Evolutionary conservation across 2,888 invertebrate genomes (phyloP), one percentile per base, ranked within the genome.

Genomic region (Linhomoeus sp.): DNA sequence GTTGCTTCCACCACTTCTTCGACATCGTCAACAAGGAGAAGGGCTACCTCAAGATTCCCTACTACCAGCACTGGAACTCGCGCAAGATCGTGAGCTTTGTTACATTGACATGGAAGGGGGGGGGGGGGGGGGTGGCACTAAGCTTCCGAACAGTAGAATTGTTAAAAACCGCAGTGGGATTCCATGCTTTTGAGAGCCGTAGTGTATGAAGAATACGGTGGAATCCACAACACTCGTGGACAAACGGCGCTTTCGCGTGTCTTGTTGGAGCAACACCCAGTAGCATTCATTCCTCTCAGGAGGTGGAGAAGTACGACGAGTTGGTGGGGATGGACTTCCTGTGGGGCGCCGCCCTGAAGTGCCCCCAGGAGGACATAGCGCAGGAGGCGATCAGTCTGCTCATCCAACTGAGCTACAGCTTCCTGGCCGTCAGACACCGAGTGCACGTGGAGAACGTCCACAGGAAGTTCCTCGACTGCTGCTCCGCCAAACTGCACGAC

Each of bases 1-100:
- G 50, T 20, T 71, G 71, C 51, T 68, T 70, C 52, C 67, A 67
- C 53, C 64, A 62, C 33, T 71, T 66, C 54, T 70, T 71, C 61
- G 67, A 69, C 52, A 64, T 59, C 55, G 69, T 70, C 45, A 71
- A 71, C 56, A 55, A 60, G 33, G 58, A 62, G 51, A 67, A 67
- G 42, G 64, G 66, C 49, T 58, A 62, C 45, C 52, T 68, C 49
- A 65, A 64, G 52, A 58, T 57, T 48, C 2, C 26, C 9, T 41
- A n/a, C n/a, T n/a, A n/a, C n/a, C n/a, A n/a, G n/a, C n/a, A n/a
- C n/a, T n/a, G n/a, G n/a, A n/a, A n/a, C n/a, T n/a, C n/a, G n/a
- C n/a, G n/a, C n/a, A n/a, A n/a, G n/a, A n/a, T n/a, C n/a, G n/a
- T n/a, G n/a, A n/a, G n/a, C n/a, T n/a, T n/a, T n/a, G n/a, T n/a